phyloP scores from a whole-genome alignment of 2,113 vertebrate species.

The Elaphurus davidianus region DNA sequence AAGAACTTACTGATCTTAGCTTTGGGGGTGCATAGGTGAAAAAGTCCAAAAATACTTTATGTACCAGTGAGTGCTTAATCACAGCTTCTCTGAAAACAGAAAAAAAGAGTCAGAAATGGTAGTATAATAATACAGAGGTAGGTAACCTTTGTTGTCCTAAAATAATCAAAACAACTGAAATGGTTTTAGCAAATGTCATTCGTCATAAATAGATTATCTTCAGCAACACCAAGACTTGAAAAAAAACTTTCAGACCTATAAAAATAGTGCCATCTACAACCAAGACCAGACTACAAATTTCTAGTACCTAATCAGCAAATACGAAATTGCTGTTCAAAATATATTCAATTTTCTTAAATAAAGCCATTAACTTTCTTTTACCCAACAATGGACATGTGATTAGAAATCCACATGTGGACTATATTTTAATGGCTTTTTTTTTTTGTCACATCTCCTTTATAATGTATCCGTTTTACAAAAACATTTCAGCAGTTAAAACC shows the following conservation, averaged over 20 bases:
- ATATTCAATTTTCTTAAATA: background rate
- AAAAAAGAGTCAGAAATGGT: background rate
- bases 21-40: conserved; percentile 88
- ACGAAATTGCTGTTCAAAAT: background rate
- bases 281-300: background rate
- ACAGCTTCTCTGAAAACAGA: conserved; percentile 90
- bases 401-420: background rate
- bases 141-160: background rate
- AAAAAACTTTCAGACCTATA: background rate
- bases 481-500: background rate
- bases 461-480: background rate
- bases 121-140: background rate
- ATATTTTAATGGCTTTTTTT: background rate
- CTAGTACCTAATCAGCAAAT: background rate
- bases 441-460: background rate
- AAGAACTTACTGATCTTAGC: conserved; percentile 88
- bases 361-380: background rate
- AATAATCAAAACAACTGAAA: conserved; percentile 24
- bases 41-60: conserved; percentile 97
- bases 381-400: background rate
- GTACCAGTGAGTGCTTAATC: conserved; percentile 96
- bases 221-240: background rate
- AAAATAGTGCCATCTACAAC: background rate
- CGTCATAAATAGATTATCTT: background rate
- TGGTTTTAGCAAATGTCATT: background rate